Conservation (phyloP, 1,140 invertebrate species). For the Hypothenemus hampei region DNA sequence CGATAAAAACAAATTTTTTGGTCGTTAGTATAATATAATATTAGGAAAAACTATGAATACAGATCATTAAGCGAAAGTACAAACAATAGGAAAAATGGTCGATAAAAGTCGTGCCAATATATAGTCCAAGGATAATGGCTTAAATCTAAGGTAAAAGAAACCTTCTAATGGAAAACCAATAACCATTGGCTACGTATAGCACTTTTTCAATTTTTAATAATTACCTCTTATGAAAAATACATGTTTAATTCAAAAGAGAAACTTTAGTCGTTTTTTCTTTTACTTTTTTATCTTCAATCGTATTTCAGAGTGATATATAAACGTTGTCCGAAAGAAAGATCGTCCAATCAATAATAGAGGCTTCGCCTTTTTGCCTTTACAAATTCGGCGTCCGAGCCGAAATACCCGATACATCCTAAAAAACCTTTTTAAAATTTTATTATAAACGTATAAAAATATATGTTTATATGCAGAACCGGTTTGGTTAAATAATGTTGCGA, state of each 20-base stretch:
- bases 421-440: conserved; percentile 8
- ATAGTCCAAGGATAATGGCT: not conserved
- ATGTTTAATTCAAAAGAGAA: too few species aligned
- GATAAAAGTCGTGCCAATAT: not conserved
- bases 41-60: not conserved
- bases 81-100: not conserved
- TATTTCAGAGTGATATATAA: conserved; percentile 3
- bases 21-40: not conserved
- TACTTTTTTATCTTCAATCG: too few species aligned
- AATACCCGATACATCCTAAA: not conserved
- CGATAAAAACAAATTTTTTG: too few species aligned
- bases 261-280: too few species aligned
- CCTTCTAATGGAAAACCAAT: too few species aligned
- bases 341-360: conserved; percentile 7
- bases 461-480: conserved; percentile 5
- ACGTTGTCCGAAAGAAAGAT: not conserved
- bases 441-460: conserved; percentile 4
- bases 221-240: too few species aligned
- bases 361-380: conserved; percentile 9
- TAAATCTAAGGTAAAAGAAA: too few species aligned
- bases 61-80: not conserved
- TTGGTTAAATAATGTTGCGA: not conserved
- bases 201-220: too few species aligned
- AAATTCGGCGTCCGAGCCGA: not conserved
- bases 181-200: too few species aligned